Base-by-base conservation (phyloP, 2,113 vertebrate species). In the Acanthisitta chloris region DNA sequence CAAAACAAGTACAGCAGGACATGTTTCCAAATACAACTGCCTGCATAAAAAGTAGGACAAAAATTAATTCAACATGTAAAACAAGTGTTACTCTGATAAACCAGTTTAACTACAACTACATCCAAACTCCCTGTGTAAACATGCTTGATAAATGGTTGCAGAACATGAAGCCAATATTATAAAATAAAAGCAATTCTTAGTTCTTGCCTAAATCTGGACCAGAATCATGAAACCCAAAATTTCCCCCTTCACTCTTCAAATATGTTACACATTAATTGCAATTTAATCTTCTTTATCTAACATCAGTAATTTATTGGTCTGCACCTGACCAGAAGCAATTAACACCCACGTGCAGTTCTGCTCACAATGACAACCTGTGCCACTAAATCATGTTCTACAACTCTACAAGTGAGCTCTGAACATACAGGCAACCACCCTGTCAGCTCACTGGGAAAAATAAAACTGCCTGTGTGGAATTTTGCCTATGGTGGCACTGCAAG, bases 91-190 rank as follows among this genome's bases (percentile, higher is more conserved):
- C 34, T 93, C 31, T 69, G 81, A 66, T 61, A 92, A 96, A 96
- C 70, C 82, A 92, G 88, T 87, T 95, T 65, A 90, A 42, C 83
- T 93, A 58, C 73, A 82, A 36, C n/a, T 66, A 66, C 64, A 59
- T 91, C 43, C 66, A 69, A 88, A 86, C 48, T 90, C 43, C 57
- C 74, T 71, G 62, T 49, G n/a, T 71, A 72, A 90, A 80, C 80
- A 67, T 25, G 69, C 36, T 36, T 87, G 49, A 67, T 71, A 79
- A 77, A 42, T 21, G 38, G 17, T 14, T 65, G 46, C 4, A 6
- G 77, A 94, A 80, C 43, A 64, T 31, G 38, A 25, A 70, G 13
- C 8, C 80, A 85, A 20, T 11, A 5, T 4, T 11, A 5, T 4
- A 73, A 70, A 34, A 81, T 65, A 86, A 66, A 7, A 77, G 9